phyloP scores from a whole-genome alignment of 2,797 vertebrate genomes.

The Pantherophis vulpinus region DNA sequence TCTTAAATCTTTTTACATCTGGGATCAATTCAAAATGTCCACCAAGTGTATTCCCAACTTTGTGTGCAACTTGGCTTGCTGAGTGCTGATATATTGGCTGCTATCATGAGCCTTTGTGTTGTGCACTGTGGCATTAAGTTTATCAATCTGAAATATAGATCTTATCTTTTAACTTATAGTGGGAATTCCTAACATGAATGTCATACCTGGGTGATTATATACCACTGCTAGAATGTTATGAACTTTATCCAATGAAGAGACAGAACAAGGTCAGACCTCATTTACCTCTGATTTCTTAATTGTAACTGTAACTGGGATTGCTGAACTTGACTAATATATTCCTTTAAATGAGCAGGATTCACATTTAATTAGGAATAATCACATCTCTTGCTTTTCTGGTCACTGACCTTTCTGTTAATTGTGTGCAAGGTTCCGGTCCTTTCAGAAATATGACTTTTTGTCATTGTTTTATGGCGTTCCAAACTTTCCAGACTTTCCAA shows the following conservation, averaged over 20 bases:
- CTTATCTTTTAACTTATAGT: background rate
- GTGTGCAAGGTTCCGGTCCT: background rate
- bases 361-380: background rate
- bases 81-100: background rate
- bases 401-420: background rate
- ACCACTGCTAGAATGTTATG: background rate
- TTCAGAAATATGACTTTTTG: slow-evolving; percentile 3
- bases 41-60: background rate
- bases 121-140: background rate
- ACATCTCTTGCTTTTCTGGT: background rate
- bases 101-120: background rate
- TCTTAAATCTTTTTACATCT: background rate
- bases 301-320: background rate
- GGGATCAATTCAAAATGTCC: background rate
- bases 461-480: background rate
- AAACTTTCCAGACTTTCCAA: background rate
- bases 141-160: background rate
- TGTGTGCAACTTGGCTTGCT: background rate
- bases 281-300: background rate
- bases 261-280: background rate
- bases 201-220: background rate
- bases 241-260: background rate
- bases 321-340: background rate
- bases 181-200: background rate
- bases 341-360: background rate